These are phyloP conservation scores for Cylindroiulus punctatus DNA, from an alignment of 2,888 invertebrate species.

Conservation along the genomic window DNA sequence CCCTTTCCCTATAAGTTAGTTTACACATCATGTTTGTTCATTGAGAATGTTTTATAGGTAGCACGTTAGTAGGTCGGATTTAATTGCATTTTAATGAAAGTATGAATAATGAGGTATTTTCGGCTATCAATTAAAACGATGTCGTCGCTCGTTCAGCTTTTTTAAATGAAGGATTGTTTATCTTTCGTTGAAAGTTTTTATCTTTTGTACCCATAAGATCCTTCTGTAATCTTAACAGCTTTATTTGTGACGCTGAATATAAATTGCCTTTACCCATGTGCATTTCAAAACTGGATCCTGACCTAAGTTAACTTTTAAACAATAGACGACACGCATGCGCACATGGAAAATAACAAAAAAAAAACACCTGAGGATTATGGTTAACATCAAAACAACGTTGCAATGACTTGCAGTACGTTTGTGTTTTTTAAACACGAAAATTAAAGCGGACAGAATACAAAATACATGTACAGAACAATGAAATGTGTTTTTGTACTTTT, in stretches of 20 bases:
- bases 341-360: neutral
- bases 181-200: neutral
- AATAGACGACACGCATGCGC: neutral
- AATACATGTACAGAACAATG: too few relatives aligned
- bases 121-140: neutral
- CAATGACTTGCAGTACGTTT: neutral
- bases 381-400: neutral
- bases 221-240: slow-evolving; percentile 7
- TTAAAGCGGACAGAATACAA: too few relatives aligned
- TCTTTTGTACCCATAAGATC: neutral
- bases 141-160: neutral
- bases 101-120: neutral
- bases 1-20: neutral
- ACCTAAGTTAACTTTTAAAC: neutral
- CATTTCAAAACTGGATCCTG: slow-evolving; percentile 18
- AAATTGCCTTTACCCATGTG: neutral
- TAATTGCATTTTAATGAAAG: slow-evolving; percentile 18
- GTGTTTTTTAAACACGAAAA: too few relatives aligned
- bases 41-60: slow-evolving; percentile 1
- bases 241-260: neutral
- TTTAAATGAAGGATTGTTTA: neutral
- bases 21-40: neutral
- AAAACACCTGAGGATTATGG: neutral
- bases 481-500: too few relatives aligned
- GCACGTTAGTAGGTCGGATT: neutral